These are phyloP conservation scores for Aphelenchoides avenae DNA, from an alignment of 1,140 invertebrate species.

Conservation along the genomic window DNA sequence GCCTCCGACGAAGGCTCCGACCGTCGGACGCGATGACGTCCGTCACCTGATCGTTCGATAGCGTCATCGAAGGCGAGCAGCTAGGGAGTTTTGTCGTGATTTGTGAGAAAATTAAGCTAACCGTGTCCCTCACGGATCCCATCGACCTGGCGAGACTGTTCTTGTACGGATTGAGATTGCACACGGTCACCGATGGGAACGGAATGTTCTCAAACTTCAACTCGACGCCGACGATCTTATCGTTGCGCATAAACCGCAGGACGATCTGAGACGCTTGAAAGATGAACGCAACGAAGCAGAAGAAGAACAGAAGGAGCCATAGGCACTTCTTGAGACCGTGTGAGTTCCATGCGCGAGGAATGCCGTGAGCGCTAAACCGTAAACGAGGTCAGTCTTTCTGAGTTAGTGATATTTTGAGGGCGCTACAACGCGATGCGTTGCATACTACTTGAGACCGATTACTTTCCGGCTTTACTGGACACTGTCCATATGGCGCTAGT, in stretches of 20 bases:
- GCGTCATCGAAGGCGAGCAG: constrained; percentile 32
- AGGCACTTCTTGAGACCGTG: constrained; percentile 24
- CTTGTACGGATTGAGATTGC: constrained; percentile 44
- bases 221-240: constrained; percentile 46
- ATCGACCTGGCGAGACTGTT: constrained; percentile 37
- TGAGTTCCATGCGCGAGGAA: constrained; percentile 41
- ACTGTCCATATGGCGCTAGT: too few relatives aligned
- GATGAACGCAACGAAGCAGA: constrained; percentile 33
- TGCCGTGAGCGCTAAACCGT: constrained; percentile 39
- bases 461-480: too few relatives aligned
- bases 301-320: constrained; percentile 43
- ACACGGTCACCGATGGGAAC: constrained; percentile 34
- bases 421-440: too few relatives aligned
- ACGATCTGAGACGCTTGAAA: constrained; percentile 42
- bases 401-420: too few relatives aligned
- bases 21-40: neutral
- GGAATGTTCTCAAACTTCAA: constrained; percentile 47
- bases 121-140: constrained; percentile 37
- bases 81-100: constrained; percentile 13
- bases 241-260: constrained; percentile 40
- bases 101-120: constrained; percentile 13
- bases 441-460: too few relatives aligned
- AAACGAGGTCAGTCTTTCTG: constrained; percentile 3
- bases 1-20: too few relatives aligned
- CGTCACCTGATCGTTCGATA: constrained; percentile 25